Evolutionary conservation across 2,797 vertebrate genomes (phyloP).

Genomic region (Cuniculus paca): DNA sequence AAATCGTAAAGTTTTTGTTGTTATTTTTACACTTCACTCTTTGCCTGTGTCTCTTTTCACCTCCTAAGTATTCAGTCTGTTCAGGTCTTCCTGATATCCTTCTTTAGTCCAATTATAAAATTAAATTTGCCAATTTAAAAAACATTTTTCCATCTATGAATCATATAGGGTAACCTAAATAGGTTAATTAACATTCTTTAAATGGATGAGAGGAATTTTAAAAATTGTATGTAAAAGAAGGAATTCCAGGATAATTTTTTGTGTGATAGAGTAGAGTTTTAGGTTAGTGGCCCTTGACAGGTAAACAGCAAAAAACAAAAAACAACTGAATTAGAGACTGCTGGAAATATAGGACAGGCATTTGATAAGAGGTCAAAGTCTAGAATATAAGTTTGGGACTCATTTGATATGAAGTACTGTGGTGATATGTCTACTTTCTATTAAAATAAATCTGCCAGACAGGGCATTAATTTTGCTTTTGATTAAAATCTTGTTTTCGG

Average conservation of each 20-base stretch:
- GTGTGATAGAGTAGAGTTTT: not conserved
- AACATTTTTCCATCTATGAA: conserved; percentile 47
- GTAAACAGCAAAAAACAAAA: not conserved
- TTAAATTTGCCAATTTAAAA: not conserved
- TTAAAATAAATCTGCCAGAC: conserved; percentile 59
- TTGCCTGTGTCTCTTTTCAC: not conserved
- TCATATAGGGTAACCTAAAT: conserved; percentile 7
- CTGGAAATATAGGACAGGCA: not conserved
- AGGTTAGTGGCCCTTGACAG: not conserved
- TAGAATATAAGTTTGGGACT: conserved; percentile 40
- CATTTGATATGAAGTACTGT: not conserved
- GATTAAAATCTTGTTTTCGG: no score
- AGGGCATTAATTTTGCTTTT: no score
- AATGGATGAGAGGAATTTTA: not conserved
- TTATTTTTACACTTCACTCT: not conserved
- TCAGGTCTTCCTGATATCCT: conserved; percentile 29
- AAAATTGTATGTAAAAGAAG: not conserved
- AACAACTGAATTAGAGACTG: not conserved
- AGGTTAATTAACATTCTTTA: conserved; percentile 16
- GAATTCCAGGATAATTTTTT: not conserved
- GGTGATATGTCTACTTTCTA: not conserved
- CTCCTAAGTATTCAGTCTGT: not conserved
- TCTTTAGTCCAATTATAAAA: conserved; percentile 55
- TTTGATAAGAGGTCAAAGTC: conserved; percentile 21
- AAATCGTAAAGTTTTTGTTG: not conserved